Conservation (phyloP, 2,888 invertebrate species). For the Sphinx pinastri region DNA sequence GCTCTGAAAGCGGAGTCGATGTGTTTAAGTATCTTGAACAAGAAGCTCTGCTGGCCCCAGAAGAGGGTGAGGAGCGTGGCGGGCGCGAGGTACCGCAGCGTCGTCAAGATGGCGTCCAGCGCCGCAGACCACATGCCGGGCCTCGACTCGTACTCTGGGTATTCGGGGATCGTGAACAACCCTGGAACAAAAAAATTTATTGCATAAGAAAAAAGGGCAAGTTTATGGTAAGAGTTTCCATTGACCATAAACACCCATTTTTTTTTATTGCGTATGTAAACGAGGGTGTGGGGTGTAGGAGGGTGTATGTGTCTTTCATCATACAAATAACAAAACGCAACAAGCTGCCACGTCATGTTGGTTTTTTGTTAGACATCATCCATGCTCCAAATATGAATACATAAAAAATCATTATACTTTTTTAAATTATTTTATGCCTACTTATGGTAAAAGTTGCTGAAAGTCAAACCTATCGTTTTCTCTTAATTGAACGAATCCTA, state of each 20-base stretch:
- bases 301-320: too few species aligned
- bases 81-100: conserved; percentile 83
- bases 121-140: conserved; percentile 81
- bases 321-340: too few species aligned
- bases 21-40: conserved; percentile 78
- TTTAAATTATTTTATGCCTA: too few species aligned
- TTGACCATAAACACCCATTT: too few species aligned
- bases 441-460: background rate
- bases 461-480: conserved; percentile 9
- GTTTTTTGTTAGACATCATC: too few species aligned
- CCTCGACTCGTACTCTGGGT: conserved; percentile 69
- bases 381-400: too few species aligned
- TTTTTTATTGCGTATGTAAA: too few species aligned
- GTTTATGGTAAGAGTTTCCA: too few species aligned
- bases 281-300: too few species aligned
- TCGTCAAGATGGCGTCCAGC: conserved; percentile 72
- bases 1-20: conserved; percentile 82
- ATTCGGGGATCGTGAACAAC: conserved; percentile 78
- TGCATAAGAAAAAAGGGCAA: background rate
- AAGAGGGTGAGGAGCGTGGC: conserved; percentile 82
- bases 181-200: conserved; percentile 54
- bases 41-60: conserved; percentile 82
- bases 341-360: too few species aligned
- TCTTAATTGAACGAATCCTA: conserved; percentile 1
- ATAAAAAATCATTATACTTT: too few species aligned